These are phyloP conservation scores for Drosophila triauraria DNA, from an alignment of 1,140 invertebrate species.

Conservation along the genomic window DNA sequence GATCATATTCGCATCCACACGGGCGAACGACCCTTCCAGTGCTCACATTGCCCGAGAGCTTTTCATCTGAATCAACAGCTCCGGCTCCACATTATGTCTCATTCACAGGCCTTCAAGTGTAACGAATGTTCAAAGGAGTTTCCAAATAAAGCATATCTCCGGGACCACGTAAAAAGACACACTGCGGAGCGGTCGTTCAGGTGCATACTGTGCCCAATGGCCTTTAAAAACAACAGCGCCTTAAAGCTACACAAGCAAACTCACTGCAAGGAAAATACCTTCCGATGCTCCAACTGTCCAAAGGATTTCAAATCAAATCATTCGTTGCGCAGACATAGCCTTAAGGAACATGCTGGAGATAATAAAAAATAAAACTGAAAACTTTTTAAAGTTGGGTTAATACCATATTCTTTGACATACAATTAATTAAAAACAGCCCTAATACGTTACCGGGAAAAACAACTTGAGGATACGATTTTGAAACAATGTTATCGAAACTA, in stretches of 20 bases:
- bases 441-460: background rate
- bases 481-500: background rate
- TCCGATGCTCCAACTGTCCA: background rate
- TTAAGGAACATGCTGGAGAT: background rate
- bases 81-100: background rate
- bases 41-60: background rate
- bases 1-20: background rate
- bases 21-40: background rate
- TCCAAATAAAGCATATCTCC: background rate
- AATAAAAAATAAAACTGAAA: background rate
- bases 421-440: background rate
- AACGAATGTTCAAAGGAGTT: background rate
- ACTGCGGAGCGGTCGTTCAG: background rate
- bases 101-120: background rate
- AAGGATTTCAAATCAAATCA: background rate
- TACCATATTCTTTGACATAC: background rate
- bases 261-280: background rate
- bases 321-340: background rate
- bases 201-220: background rate
- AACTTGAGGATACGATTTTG: background rate
- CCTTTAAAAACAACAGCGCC: background rate
- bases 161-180: background rate
- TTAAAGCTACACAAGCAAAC: background rate
- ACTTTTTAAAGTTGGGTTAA: background rate
- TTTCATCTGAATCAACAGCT: background rate